Evolutionary conservation across 2,113 vertebrate species (phyloP), one percentile per base, ranked within the genome.

Genomic region (Hemibagrus wyckioides): DNA sequence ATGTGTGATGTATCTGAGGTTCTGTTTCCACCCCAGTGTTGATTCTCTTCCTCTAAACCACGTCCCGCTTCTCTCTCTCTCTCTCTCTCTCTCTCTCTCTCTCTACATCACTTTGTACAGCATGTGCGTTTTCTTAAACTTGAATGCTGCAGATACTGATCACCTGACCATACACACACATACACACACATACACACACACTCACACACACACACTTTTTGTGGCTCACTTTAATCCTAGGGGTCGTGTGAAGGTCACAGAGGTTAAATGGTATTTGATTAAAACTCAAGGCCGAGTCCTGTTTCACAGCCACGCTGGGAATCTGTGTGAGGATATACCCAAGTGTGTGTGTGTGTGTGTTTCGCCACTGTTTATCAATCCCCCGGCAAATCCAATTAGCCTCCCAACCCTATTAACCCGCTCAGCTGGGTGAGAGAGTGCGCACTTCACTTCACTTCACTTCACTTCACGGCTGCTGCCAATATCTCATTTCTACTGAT

Each of bases 401-500:
- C 97, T 96, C 95, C 96, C 96, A 95, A 97, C 97, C 97, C 95
- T 97, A 97, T 97, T 97, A 98, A 97, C 97, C 97, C 94, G 96
- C 97, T 97, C 96, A 94, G 97, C 97, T 96, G 96, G 82, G 82
- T 94, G 95, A 96, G 96, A 95, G 94, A 84, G 82, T 50, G 57
- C 61, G 82, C 57, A 61, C 80, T 82, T 82, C 81, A 83, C 81
- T 61, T 76, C 71, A 75, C 73, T 76, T 48, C 95, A 94, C 75
- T 76, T 56, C 95, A 94, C 95, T 96, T 95, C 95, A 94, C 96
- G 93, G 96, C 95, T 96, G 97, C 97, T 97, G 97, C 97, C 97
- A 97, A 97, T 98, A 97, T 97, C 97, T 97, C 96, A 99, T 99
- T 98, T 97, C 97, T 97, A 92, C 94, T 92, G 98, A 99, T 99